Base-by-base conservation (phyloP, 2,888 invertebrate genomes). In the Lycophotia porphyrea region DNA sequence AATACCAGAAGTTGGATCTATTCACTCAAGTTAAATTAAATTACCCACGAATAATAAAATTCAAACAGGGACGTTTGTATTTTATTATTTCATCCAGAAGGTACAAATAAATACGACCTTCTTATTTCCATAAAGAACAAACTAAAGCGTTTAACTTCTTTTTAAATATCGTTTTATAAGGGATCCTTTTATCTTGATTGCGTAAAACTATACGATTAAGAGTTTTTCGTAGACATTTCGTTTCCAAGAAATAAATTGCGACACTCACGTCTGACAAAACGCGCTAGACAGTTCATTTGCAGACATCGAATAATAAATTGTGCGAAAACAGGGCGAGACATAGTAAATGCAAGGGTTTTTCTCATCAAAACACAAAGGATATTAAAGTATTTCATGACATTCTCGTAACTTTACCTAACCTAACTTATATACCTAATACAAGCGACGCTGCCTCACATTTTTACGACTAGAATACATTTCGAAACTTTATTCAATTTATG, bases 221-320 rank as follows among this genome's bases (percentile, higher is more conserved):
- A 44, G 24, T 44, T 69, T 78, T 80, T 58, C 15, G 24, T 36
- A 64, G n/a, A 24, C 9, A 15, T n/a, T 31, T 55, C 27, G 11
- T 78, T 67, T 47, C 18, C 49, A 34, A n/a, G 61, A 72, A 31
- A 78, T 49, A 72, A 79, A 79, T 78, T 67, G 63, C 47, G 39
- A 63, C 52, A 79, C 31, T 79, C 67, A 72, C 42, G 24, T 58
- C 49, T 55, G 42, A 63, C 27, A 64, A 58, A 64, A 42, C 21
- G n/a, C 42, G 34, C 47, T 49, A 66, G 66, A 47, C 61, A 31
- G 34, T 80, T 64, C 39, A 55, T 67, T 79, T 67, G n/a, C 68
- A 69, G 69, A 58, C 27, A 68, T 80, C 39, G 39, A 13, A 5
- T 34, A 47, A 58, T 79, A 73, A 67, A 79, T 78, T 47, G 13